phyloP scores from a whole-genome alignment of 92 coral and sea anemone genomes.

The Bergia puertoricense region DNA sequence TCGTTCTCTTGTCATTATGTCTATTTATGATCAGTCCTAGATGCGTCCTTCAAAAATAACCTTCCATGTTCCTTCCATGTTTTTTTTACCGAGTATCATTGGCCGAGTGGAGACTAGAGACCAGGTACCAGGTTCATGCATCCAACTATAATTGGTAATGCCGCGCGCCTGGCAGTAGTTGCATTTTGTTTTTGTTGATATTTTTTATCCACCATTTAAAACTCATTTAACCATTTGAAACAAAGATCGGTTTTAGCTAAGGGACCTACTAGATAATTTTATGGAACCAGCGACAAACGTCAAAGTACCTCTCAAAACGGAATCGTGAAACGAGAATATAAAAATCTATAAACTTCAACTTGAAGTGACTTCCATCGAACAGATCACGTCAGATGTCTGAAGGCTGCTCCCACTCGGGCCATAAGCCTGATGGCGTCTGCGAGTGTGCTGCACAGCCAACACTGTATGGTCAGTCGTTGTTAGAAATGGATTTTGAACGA shows the following conservation, averaged over 20 bases:
- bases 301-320: not conserved
- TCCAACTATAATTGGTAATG: too few relatives aligned
- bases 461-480: slow-evolving; percentile 68
- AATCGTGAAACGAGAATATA: too few relatives aligned
- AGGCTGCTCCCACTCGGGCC: slow-evolving; percentile 20
- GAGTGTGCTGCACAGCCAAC: slow-evolving; percentile 67
- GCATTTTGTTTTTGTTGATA: not conserved
- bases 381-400: not conserved
- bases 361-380: not conserved
- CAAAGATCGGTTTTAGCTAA: not conserved
- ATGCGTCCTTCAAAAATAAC: not conserved
- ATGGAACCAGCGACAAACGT: not conserved
- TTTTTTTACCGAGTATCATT: not conserved
- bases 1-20: slow-evolving; percentile 54
- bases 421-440: slow-evolving; percentile 43
- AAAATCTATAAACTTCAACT: not conserved
- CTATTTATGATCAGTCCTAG: not conserved
- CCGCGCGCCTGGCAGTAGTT: not conserved
- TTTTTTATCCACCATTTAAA: too few relatives aligned
- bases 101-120: slow-evolving; percentile 2
- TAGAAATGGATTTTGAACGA: slow-evolving; percentile 93
- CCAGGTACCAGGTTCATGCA: slow-evolving; percentile 13
- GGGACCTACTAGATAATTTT: too few relatives aligned
- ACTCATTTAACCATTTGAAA: not conserved
- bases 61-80: not conserved